Conservation (phyloP, 2,888 invertebrate species). For the Ceriagrion tenellum region DNA sequence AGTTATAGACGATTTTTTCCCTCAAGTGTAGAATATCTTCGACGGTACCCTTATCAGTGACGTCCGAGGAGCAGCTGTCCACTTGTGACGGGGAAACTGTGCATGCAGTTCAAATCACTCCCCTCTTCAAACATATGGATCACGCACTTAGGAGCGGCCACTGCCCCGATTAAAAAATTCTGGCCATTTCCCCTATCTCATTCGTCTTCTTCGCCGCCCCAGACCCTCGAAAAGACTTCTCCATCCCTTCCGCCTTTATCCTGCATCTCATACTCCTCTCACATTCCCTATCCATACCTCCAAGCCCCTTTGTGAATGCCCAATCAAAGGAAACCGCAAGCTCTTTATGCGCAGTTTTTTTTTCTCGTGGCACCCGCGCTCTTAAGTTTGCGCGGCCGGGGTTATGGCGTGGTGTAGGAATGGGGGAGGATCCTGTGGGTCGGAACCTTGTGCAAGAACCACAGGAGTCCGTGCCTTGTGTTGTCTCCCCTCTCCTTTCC, state of each 20-base stretch:
- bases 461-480: not conserved
- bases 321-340: constrained; percentile 6
- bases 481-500: not conserved
- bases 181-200: not conserved
- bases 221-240: not conserved
- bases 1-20: not conserved
- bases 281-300: not conserved
- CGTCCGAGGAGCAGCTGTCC: not conserved
- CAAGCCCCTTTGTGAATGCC: not conserved
- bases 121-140: not conserved
- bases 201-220: not conserved
- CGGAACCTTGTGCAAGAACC: not conserved
- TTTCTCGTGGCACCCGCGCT: not conserved
- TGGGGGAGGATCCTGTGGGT: not conserved
- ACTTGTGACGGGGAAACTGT: not conserved
- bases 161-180: not conserved
- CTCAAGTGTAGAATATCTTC: not conserved
- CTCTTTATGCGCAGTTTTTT: not conserved
- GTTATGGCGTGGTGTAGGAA: not conserved
- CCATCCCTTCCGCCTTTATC: not conserved
- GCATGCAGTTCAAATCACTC: not conserved
- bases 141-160: not conserved
- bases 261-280: not conserved
- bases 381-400: not conserved
- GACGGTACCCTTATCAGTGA: not conserved